phyloP scores from a whole-genome alignment of 2,113 vertebrate species.

The Helogale parvula region DNA sequence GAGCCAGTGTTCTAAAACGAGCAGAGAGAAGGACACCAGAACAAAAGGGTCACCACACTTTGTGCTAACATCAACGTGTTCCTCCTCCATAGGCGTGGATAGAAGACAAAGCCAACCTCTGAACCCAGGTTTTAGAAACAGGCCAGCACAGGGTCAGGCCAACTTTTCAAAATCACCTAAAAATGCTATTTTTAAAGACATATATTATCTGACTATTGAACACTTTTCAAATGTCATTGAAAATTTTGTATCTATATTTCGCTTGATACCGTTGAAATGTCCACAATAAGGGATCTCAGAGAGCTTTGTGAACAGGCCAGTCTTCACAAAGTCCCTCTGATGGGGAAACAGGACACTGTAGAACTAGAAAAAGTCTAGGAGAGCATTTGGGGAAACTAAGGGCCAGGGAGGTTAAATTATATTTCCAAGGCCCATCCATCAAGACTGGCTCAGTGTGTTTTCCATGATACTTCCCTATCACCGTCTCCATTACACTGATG shows the following conservation, averaged over 20 bases:
- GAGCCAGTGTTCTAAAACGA: conserved; percentile 17
- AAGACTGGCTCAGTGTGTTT: neutral
- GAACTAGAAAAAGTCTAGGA: neutral
- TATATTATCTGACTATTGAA: conserved; percentile 11
- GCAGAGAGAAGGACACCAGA: neutral
- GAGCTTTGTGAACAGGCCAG: neutral
- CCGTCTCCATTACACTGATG: neutral
- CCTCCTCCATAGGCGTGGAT: neutral
- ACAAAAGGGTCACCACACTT: neutral
- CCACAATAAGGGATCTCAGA: neutral
- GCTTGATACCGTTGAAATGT: neutral
- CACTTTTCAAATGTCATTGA: neutral
- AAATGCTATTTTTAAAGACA: conserved; percentile 42
- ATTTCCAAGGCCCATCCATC: neutral
- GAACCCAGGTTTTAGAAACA: conserved; percentile 29
- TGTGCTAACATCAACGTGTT: neutral
- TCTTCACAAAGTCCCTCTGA: neutral
- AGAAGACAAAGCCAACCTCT: neutral
- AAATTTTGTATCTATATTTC: neutral
- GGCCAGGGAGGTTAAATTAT: neutral
- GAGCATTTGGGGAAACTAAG: neutral
- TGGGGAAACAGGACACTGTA: neutral
- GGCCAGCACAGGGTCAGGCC: neutral
- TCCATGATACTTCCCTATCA: neutral
- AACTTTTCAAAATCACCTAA: conserved; percentile 18